Conservation (phyloP, 2,888 invertebrate species). For the Diaprepes abbreviatus region DNA sequence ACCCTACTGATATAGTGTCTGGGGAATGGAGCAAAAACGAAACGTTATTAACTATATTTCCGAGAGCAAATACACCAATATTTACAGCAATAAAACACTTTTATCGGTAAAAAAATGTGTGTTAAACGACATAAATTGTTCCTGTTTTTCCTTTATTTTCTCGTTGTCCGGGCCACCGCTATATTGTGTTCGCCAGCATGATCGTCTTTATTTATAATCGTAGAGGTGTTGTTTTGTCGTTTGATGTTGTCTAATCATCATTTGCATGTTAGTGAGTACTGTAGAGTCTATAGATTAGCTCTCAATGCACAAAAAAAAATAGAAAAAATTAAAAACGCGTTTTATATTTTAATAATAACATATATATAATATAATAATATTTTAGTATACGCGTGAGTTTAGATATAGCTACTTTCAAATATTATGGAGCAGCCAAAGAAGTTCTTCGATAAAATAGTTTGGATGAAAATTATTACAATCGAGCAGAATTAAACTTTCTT, state of each 20-base stretch:
- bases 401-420: constrained; percentile 29
- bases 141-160: constrained; percentile 19
- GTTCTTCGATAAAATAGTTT: constrained; percentile 26
- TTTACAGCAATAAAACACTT: no score
- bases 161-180: constrained; percentile 53
- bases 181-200: constrained; percentile 59
- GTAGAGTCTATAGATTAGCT: constrained; percentile 63
- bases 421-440: constrained; percentile 25
- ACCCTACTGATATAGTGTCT: no score
- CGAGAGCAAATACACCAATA: no score
- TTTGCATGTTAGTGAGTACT: constrained; percentile 65
- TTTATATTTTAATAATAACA: constrained; percentile 66
- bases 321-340: constrained; percentile 62
- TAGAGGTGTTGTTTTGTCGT: constrained; percentile 56
- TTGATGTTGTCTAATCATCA: constrained; percentile 59
- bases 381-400: constrained; percentile 64
- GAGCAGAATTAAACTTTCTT: no score
- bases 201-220: constrained; percentile 13
- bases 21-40: no score
- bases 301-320: constrained; percentile 64
- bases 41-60: no score
- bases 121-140: constrained; percentile 22
- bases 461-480: constrained; percentile 52
- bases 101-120: no score
- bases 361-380: constrained; percentile 65